phyloP scores from a whole-genome alignment of 1,140 invertebrate genomes.

The Pseudomyrmex concolor region DNA sequence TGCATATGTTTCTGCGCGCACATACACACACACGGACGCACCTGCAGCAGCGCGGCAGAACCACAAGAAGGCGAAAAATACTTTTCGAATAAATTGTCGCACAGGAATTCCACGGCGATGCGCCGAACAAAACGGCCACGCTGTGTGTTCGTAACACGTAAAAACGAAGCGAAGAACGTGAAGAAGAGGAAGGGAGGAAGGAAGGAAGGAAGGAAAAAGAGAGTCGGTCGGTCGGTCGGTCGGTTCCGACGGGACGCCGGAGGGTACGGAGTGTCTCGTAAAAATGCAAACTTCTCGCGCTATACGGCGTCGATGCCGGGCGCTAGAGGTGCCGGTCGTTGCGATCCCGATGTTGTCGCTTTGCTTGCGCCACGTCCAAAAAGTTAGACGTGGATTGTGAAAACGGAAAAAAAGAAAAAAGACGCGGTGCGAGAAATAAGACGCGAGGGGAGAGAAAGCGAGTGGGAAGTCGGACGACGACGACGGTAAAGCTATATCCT shows the following conservation, averaged over 20 bases:
- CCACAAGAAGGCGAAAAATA: constrained; percentile 69
- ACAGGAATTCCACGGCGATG: constrained; percentile 75
- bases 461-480: constrained; percentile 20
- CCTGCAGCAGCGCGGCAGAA: neutral
- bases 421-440: neutral
- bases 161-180: neutral
- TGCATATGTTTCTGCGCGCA: constrained; percentile 1
- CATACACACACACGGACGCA: neutral
- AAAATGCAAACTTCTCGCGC: constrained; percentile 77
- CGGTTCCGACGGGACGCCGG: constrained; percentile 23
- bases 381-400: constrained; percentile 60
- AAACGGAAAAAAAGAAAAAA: constrained; percentile 33
- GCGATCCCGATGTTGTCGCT: constrained; percentile 62
- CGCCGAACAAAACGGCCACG: constrained; percentile 68
- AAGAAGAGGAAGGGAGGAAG: neutral
- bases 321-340: constrained; percentile 56
- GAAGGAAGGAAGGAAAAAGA: constrained; percentile 10
- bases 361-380: constrained; percentile 39
- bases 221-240: constrained; percentile 7
- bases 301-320: constrained; percentile 63
- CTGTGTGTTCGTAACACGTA: constrained; percentile 18
- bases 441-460: neutral
- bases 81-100: constrained; percentile 79
- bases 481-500: constrained; percentile 22
- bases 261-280: constrained; percentile 68